Percentiles rank a stretch among this genome's conserved stretches.
Evolutionary conservation across 1,140 invertebrate genomes (phyloP).

Genomic region (Sarcophaga bullata): DNA sequence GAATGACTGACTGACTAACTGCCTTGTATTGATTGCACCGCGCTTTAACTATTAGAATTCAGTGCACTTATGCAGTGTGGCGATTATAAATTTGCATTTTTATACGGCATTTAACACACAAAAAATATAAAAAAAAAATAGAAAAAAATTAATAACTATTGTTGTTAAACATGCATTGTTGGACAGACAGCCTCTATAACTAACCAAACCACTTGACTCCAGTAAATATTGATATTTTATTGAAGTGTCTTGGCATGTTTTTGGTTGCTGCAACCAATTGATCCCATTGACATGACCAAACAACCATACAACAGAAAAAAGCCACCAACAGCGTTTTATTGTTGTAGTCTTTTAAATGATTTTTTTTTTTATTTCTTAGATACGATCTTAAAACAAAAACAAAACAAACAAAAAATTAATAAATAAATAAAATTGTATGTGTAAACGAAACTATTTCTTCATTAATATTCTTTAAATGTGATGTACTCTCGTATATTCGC

Average conservation of each 20-base stretch:
- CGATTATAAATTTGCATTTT: no score
- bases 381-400: no score
- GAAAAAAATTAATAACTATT: constrained; percentile 6
- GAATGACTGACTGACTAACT: no score
- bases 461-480: constrained; percentile 9
- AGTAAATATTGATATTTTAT: not conserved
- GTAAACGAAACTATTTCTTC: not conserved
- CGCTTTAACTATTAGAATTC: no score
- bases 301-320: not conserved
- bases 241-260: not conserved
- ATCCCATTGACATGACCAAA: constrained; percentile 18
- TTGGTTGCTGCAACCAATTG: not conserved
- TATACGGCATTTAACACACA: not conserved
- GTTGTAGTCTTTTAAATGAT: not conserved
- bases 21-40: no score
- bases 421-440: not conserved
- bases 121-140: not conserved
- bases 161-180: constrained; percentile 20
- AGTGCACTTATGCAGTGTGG: no score
- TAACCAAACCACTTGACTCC: not conserved
- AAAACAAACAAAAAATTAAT: no score
- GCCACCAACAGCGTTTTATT: constrained; percentile 29
- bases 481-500: not conserved
- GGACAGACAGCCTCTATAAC: not conserved
- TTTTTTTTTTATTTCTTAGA: no score